A percentile compares a stretch with the other conserved stretches of the same genome.
Conservation (phyloP, 2,888 invertebrate species). For the Platycheirus albimanus region DNA sequence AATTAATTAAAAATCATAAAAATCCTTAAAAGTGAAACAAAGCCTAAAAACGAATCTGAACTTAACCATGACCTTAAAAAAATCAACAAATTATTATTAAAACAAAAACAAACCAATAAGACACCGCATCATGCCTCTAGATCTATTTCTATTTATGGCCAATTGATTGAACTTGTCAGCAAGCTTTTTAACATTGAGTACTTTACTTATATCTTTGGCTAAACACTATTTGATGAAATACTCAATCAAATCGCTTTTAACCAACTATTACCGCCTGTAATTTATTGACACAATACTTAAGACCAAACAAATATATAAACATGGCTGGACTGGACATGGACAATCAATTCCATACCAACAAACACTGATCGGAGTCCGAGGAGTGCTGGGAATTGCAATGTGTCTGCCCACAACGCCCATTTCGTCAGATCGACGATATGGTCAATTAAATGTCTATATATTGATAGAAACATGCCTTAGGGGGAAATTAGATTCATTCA, state of each 20-base stretch:
- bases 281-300: slow-evolving; percentile 56
- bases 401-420: slow-evolving; percentile 58
- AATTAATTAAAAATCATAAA: no score
- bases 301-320: no score
- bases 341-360: slow-evolving; percentile 24
- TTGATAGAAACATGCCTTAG: slow-evolving; percentile 30
- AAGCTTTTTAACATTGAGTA: slow-evolving; percentile 20
- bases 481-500: slow-evolving; percentile 52
- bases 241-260: slow-evolving; percentile 52
- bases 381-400: slow-evolving; percentile 15
- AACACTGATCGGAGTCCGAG: slow-evolving; percentile 1
- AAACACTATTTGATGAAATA: slow-evolving; percentile 58
- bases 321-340: slow-evolving; percentile 45
- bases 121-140: neutral
- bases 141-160: slow-evolving; percentile 29
- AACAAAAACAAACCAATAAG: slow-evolving; percentile 12
- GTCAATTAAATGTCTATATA: slow-evolving; percentile 40
- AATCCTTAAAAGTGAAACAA: no score
- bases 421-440: slow-evolving; percentile 45
- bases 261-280: slow-evolving; percentile 39
- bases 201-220: slow-evolving; percentile 46
- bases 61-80: slow-evolving; percentile 43
- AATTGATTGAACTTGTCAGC: slow-evolving; percentile 61
- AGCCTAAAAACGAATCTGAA: slow-evolving; percentile 1
- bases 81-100: neutral